A percentile compares a stretch with the other conserved stretches of the same genome.
These are phyloP conservation scores for Drosophila navojoa DNA, from an alignment of 1,140 invertebrate species.

Conservation along the genomic window DNA sequence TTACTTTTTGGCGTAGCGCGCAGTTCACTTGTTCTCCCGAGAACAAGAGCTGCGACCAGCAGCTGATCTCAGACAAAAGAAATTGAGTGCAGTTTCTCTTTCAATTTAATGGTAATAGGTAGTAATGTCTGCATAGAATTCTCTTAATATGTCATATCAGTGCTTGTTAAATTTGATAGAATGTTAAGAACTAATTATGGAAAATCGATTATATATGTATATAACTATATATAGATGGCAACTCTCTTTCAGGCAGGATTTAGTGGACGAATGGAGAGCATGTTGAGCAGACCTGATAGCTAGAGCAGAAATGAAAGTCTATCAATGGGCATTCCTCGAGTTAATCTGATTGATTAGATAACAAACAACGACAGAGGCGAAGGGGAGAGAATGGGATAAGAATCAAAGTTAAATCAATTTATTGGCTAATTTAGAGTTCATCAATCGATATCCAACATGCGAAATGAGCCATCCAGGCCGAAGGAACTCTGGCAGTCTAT, in stretches of 20 bases:
- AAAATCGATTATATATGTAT: constrained; percentile 23
- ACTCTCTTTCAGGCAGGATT: too few relatives aligned
- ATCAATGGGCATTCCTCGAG: too few relatives aligned
- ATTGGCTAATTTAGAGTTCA: constrained; percentile 23
- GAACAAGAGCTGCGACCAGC: constrained; percentile 1
- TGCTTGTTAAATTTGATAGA: background rate
- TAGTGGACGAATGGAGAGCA: too few relatives aligned
- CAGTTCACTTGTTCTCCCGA: constrained; percentile 30
- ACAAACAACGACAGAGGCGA: too few relatives aligned
- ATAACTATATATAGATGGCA: too few relatives aligned
- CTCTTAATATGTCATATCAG: constrained; percentile 4
- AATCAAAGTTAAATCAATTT: constrained; percentile 45
- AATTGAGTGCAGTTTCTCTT: background rate
- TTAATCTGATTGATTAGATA: too few relatives aligned
- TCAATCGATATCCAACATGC: constrained; percentile 78
- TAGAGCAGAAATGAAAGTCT: too few relatives aligned
- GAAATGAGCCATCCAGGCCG: constrained; percentile 86
- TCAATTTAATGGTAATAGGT: background rate
- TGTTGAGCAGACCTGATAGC: too few relatives aligned
- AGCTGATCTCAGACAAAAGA: constrained; percentile 5
- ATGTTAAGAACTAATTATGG: background rate
- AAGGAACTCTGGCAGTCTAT: constrained; percentile 85
- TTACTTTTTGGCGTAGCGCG: constrained; percentile 35
- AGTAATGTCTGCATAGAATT: background rate
- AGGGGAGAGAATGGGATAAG: too few relatives aligned